Conservation (phyloP, 2,888 invertebrate genomes). For the Harpagoxenus sublaevis region DNA sequence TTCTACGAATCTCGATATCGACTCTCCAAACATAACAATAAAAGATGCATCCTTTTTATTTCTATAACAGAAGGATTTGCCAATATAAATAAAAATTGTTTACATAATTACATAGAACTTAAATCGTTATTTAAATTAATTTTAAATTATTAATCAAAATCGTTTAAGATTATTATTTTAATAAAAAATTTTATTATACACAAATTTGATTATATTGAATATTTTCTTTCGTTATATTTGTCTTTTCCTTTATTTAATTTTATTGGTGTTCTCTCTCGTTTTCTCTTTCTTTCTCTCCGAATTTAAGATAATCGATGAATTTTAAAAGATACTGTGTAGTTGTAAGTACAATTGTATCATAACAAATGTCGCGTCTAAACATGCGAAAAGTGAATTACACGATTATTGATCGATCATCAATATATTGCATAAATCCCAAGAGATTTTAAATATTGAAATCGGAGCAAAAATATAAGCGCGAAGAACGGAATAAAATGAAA, state of each 20-base stretch:
- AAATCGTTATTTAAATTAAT: not conserved
- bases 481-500: conserved; percentile 38
- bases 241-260: not conserved
- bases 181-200: not conserved
- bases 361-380: not conserved
- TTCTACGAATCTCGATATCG: not conserved
- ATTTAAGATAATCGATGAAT: not conserved
- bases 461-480: conserved; percentile 31
- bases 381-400: not conserved
- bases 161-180: not conserved
- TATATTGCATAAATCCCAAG: not conserved
- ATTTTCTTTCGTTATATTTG: not conserved
- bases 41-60: not conserved
- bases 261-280: not conserved
- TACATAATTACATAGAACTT: no score
- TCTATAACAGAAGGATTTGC: not conserved
- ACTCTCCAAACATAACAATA: not conserved
- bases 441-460: conserved; percentile 7
- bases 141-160: not conserved
- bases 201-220: not conserved
- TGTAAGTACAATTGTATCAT: not conserved
- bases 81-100: not conserved
- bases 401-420: not conserved
- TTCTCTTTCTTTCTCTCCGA: no score
- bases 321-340: not conserved